phyloP scores from a whole-genome alignment of 2,888 invertebrate species.

The Itoplectis maculator region DNA sequence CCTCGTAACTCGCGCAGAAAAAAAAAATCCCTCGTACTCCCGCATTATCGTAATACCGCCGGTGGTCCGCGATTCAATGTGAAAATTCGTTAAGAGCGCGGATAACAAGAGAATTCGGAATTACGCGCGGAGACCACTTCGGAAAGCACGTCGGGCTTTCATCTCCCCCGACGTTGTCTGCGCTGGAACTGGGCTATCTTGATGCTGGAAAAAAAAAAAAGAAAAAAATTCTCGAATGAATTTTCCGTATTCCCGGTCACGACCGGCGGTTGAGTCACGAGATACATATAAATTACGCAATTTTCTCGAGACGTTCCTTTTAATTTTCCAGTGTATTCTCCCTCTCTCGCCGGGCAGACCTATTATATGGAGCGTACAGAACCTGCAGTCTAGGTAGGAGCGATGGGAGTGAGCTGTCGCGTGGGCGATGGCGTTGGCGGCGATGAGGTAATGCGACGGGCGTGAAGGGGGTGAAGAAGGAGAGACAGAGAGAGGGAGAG shows the following conservation, averaged over 20 bases:
- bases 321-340: constrained; percentile 51
- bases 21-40: background rate
- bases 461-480: constrained; percentile 12
- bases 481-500: constrained; percentile 15
- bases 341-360: constrained; percentile 6
- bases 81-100: constrained; percentile 49
- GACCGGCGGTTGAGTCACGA: constrained; percentile 35
- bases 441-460: constrained; percentile 50
- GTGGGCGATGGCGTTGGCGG: constrained; percentile 71
- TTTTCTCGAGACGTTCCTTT: constrained; percentile 56
- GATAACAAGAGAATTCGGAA: constrained; percentile 47
- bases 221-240: constrained; percentile 47
- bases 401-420: constrained; percentile 38
- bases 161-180: constrained; percentile 20
- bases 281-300: constrained; percentile 63
- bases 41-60: constrained; percentile 8
- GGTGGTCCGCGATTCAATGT: constrained; percentile 28
- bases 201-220: constrained; percentile 21
- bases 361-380: constrained; percentile 9
- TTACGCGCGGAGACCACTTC: constrained; percentile 41
- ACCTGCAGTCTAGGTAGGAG: constrained; percentile 36
- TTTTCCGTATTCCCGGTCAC: constrained; percentile 60
- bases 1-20: background rate
- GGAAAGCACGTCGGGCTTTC: constrained; percentile 44
- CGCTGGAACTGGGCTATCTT: constrained; percentile 13